These are phyloP conservation scores for Blastobasis lacticolella DNA, from an alignment of 2,888 invertebrate species.

Conservation along the genomic window DNA sequence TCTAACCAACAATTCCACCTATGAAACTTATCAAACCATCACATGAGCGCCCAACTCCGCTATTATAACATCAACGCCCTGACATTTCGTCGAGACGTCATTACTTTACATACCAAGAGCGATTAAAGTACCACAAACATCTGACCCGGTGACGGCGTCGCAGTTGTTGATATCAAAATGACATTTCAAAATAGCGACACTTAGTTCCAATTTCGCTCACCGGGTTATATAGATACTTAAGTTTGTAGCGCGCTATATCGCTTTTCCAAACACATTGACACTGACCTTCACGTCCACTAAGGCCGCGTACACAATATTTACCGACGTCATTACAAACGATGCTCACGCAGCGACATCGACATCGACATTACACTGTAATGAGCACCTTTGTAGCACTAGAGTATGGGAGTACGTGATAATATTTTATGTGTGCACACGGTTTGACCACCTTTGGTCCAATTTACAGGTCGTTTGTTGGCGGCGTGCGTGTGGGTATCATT, in stretches of 20 bases:
- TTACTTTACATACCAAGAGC: too few relatives aligned
- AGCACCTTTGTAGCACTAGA: background rate
- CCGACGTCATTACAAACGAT: slow-evolving; percentile 2
- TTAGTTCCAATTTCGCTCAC: slow-evolving; percentile 8
- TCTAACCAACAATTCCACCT: too few relatives aligned
- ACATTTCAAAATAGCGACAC: too few relatives aligned
- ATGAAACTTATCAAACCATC: too few relatives aligned
- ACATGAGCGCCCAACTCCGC: too few relatives aligned
- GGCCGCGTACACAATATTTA: slow-evolving; percentile 1
- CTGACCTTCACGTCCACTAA: slow-evolving; percentile 2
- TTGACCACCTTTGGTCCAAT: background rate
- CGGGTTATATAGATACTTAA: slow-evolving; percentile 5
- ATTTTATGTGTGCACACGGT: background rate
- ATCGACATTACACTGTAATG: slow-evolving; percentile 2
- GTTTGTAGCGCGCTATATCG: background rate
- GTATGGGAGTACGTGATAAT: slow-evolving; percentile 1
- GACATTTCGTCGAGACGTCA: too few relatives aligned
- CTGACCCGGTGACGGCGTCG: too few relatives aligned
- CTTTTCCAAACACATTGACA: background rate
- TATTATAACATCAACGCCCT: too few relatives aligned
- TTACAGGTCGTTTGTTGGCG: background rate
- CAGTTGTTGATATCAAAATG: too few relatives aligned
- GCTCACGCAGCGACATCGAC: background rate
- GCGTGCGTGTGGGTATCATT: too few relatives aligned
- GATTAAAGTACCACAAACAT: slow-evolving; percentile 1